Base-by-base conservation (phyloP, 2,888 invertebrate genomes). In the Eumerus sabulonum region DNA sequence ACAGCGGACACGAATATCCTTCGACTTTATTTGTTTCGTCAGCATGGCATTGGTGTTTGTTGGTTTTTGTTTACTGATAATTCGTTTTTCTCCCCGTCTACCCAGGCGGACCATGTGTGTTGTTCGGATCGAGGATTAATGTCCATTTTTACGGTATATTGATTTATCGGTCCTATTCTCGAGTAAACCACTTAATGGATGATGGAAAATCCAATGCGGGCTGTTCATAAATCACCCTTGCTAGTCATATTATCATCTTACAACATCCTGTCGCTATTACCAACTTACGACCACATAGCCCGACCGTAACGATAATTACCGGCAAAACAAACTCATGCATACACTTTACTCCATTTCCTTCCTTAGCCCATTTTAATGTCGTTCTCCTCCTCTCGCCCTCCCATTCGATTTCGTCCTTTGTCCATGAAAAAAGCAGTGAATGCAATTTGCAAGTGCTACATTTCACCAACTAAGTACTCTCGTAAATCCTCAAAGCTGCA, bases 391-490 rank as follows among this genome's bases (percentile, higher is more conserved):
- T 27, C 7, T 7, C 27, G n/a, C 9, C 9, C 3, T n/a, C 1
- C 18, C 11, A 17, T 42, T 44, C 27, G 27, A 14, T 56, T 50
- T 50, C 45, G 19, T n/a, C 36, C 47, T 40, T 60, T 60, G 19
- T 18, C 53, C 44, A 12, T 17, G 27, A 44, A 68, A 44, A 68
- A 53, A 53, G 59, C 51, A 59, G 68, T 53, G 47, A 70, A 70
- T 63, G 71, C 71, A 63, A 71, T 71, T 63, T 71, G 63, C 71
- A 71, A 63, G 62, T 71, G 63, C 63, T 63, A 57, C 62, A 35
- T 71, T 63, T 71, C 71, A 56, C 35, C 18, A 63, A 71, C 63
- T 71, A 71, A 71, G 71, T 63, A 51, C 62, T 36, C 56, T 71
- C 71, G 56, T 71, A 71, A 71, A 71, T 71, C 56, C 63, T 36